phyloP scores from a whole-genome alignment of 1,140 invertebrate species.

The Helicorthomorpha holstii region DNA sequence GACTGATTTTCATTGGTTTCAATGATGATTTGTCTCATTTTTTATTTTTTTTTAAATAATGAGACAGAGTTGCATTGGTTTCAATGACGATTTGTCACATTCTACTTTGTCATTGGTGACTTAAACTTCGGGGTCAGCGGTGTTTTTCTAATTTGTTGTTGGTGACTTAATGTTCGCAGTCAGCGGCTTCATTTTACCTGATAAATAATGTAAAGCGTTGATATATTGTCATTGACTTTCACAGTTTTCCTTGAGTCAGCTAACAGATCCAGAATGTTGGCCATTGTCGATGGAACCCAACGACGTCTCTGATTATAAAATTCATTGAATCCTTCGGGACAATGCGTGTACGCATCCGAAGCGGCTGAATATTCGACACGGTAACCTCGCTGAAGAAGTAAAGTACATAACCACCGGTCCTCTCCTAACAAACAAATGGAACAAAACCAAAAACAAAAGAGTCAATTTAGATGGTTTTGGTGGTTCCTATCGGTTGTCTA shows the following conservation, averaged over 20 bases:
- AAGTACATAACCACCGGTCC: conserved; percentile 45
- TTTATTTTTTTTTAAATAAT: too few species aligned
- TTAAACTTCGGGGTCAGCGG: too few species aligned
- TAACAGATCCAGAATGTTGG: conserved; percentile 45
- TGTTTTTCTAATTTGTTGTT: too few species aligned
- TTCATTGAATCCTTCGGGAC: conserved; percentile 41
- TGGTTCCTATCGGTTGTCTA: too few species aligned
- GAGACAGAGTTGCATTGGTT: too few species aligned
- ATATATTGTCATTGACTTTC: conserved; percentile 38
- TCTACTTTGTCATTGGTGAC: too few species aligned
- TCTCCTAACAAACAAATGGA: conserved; percentile 38
- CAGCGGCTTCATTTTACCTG: too few species aligned
- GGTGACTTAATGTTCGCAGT: too few species aligned
- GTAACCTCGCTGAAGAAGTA: conserved; percentile 42
- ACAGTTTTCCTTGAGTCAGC: conserved; percentile 33
- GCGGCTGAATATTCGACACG: conserved; percentile 47
- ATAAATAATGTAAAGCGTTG: conserved; percentile 34
- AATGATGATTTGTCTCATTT: too few species aligned
- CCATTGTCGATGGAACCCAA: conserved; percentile 47
- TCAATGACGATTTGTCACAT: too few species aligned
- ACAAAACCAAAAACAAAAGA: too few species aligned
- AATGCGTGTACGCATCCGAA: conserved; percentile 43
- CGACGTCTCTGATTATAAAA: conserved; percentile 44
- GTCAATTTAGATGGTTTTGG: conserved; percentile 13
- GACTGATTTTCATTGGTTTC: too few species aligned